Evolutionary conservation across 1,140 invertebrate species (phyloP).

Genomic region (Campodea augens): DNA sequence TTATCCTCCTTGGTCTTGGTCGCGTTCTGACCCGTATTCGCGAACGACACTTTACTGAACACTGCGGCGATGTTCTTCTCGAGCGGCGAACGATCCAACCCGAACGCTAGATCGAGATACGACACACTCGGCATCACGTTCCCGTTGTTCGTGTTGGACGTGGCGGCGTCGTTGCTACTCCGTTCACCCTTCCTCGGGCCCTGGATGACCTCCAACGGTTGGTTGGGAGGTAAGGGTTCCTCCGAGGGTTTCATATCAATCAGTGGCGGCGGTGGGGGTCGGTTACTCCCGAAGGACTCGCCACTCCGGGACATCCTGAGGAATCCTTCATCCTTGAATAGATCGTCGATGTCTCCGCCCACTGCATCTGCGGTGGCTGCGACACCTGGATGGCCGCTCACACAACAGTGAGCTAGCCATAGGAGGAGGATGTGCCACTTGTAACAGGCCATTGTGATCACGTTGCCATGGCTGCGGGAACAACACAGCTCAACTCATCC

Average conservation of each 20-base stretch:
- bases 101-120: constrained; percentile 10
- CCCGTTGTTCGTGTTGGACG: neutral
- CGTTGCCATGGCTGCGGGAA: too few species aligned
- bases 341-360: neutral
- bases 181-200: neutral
- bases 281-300: constrained; percentile 15
- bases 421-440: too few species aligned
- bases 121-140: constrained; percentile 6
- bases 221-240: neutral
- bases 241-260: neutral
- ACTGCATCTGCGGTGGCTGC: neutral
- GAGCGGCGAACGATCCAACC: constrained; percentile 17
- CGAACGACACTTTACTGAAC: constrained; percentile 42
- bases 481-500: too few species aligned
- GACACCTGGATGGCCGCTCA: too few species aligned
- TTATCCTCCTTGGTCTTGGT: constrained; percentile 27
- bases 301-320: constrained; percentile 17
- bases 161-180: neutral
- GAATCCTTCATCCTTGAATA: constrained; percentile 17
- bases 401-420: too few species aligned
- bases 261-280: constrained; percentile 12
- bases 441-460: too few species aligned
- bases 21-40: constrained; percentile 37
- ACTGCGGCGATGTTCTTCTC: constrained; percentile 42
- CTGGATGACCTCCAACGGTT: neutral